Evolutionary conservation across 2,797 vertebrate genomes (phyloP).

Genomic region (Margarornis squamiger): DNA sequence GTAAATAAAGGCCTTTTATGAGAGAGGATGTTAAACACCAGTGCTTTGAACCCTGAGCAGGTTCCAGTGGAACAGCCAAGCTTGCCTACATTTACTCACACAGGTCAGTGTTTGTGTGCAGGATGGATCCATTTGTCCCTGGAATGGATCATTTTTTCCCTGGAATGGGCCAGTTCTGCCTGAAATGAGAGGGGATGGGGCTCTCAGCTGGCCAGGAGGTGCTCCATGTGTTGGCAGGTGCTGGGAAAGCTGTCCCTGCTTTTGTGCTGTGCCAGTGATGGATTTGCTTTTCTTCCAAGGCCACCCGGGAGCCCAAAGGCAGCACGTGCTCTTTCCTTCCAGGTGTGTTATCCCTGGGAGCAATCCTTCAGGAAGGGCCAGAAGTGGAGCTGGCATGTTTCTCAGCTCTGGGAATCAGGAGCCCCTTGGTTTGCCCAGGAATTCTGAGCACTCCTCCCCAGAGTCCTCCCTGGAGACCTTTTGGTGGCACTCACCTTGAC

Average conservation of each 20-base stretch:
- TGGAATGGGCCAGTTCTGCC: too few species aligned
- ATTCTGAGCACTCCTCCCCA: accelerated
- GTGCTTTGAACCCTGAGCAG: background rate
- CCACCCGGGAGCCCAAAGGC: background rate
- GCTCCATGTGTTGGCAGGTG: background rate
- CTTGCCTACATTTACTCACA: background rate
- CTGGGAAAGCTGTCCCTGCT: background rate
- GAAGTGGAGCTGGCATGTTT: background rate
- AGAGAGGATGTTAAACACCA: background rate
- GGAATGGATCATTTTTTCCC: background rate
- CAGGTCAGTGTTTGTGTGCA: background rate
- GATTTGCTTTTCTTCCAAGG: background rate
- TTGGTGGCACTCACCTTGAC: background rate
- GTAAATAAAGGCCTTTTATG: background rate
- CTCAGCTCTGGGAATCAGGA: background rate
- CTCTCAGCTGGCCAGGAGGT: background rate
- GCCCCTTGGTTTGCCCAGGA: background rate
- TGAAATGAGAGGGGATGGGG: background rate
- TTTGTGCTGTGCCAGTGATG: background rate
- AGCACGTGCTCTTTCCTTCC: accelerated
- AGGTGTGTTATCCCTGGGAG: background rate
- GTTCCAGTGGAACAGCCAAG: background rate
- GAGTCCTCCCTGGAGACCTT: background rate
- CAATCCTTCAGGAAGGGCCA: background rate
- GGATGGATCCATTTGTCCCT: background rate